Percentiles rank a stretch among this genome's conserved stretches.
Conservation (phyloP, 2,888 invertebrate genomes). For the Nemotelus pantherinus region DNA sequence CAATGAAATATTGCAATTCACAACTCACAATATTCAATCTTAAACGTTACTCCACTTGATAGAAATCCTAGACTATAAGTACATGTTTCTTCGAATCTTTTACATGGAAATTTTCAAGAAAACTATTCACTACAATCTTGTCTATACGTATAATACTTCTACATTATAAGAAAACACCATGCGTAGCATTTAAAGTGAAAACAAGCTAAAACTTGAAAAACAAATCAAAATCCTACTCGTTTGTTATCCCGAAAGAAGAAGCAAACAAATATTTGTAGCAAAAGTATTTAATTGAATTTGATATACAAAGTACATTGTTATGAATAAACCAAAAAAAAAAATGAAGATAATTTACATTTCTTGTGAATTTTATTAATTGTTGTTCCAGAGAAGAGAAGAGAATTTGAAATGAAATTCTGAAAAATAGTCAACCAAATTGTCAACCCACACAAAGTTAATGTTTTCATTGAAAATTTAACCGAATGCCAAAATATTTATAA, state of each 20-base stretch:
- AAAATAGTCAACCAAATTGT: conserved; percentile 31
- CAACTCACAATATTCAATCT: no score
- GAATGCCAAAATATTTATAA: conserved; percentile 41
- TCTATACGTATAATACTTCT: background rate
- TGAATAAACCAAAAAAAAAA: background rate
- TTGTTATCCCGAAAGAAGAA: background rate
- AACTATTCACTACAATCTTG: background rate
- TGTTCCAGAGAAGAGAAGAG: background rate
- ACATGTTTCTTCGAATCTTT: no score
- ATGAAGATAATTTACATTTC: conserved; percentile 15
- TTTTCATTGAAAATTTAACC: conserved; percentile 14
- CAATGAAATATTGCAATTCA: no score
- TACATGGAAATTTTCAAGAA: no score
- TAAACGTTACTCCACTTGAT: no score
- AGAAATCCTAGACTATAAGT: no score
- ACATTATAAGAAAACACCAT: background rate
- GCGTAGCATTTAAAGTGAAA: background rate
- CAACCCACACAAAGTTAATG: conserved; percentile 41
- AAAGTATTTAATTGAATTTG: background rate
- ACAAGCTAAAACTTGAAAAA: no score
- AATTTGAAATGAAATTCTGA: conserved; percentile 6
- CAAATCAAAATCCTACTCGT: background rate
- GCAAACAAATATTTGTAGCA: conserved; percentile 19
- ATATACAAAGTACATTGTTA: conserved; percentile 16
- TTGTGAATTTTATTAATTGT: conserved; percentile 22